phyloP scores from a whole-genome alignment of 2,888 invertebrate genomes.

The Celastrina argiolus region DNA sequence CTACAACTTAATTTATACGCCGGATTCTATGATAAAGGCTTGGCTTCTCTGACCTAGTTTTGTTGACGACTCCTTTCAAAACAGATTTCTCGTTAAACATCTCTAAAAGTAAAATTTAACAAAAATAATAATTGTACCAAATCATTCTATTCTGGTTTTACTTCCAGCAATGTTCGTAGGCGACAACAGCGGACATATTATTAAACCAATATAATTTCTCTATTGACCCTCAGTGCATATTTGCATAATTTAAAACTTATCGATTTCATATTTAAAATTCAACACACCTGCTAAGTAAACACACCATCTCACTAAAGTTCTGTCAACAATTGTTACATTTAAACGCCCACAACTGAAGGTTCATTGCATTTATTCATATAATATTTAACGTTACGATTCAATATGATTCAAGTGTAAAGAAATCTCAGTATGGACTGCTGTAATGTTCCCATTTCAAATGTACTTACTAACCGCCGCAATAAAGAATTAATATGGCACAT shows the following conservation, averaged over 20 bases:
- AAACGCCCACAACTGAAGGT: not conserved
- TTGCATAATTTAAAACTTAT: not conserved
- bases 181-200: conserved; percentile 25
- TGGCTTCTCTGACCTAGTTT: too few relatives aligned
- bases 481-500: too few relatives aligned
- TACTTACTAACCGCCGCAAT: too few relatives aligned
- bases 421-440: too few relatives aligned
- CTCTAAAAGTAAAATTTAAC: too few relatives aligned
- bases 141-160: not conserved
- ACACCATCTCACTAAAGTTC: not conserved
- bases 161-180: conserved; percentile 26
- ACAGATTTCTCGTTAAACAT: too few relatives aligned
- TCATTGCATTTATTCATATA: not conserved
- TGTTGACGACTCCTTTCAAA: too few relatives aligned
- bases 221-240: not conserved
- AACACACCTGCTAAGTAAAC: not conserved
- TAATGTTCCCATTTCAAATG: too few relatives aligned
- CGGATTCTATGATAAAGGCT: too few relatives aligned
- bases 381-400: too few relatives aligned
- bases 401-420: too few relatives aligned
- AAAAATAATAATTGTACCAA: not conserved
- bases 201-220: conserved; percentile 12
- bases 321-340: not conserved
- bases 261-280: conserved; percentile 5
- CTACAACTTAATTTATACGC: too few relatives aligned